Base-by-base conservation (phyloP, 2,797 vertebrate species). In the Lemur catta region DNA sequence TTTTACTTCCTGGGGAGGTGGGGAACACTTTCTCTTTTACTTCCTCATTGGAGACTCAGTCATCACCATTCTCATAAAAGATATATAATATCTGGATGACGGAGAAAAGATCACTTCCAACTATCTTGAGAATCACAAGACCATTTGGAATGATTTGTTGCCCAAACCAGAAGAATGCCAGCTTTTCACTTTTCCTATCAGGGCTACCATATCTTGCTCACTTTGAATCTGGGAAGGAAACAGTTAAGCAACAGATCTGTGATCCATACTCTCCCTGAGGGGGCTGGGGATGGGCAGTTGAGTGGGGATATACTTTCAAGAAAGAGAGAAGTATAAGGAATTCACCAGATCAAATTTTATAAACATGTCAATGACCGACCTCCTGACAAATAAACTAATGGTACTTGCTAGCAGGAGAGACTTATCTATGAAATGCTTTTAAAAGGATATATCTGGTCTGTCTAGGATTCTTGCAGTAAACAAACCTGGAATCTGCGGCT, bases 391-490 rank as follows among this genome's bases (percentile, higher is more conserved):
- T 78, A 93, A 57, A 80, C 35, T 48, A 71, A 76, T 38, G 69
- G 65, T 15, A 50, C 48, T 85, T 80, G 69, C 33, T 69, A 26
- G 63, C 41, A 43, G 72, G 30, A 90, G 30, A 63, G 48, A 17
- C 43, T 96, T 96, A 91, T 78, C 69, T 90, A 18, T 7, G 61
- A 84, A 94, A 91, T 90, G 67, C 48, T 94, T 80, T 75, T 33
- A 94, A 67, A 63, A 74, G 48, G 50, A 48, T 80, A 4, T 61
- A 38, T 65, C 61, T 93, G n/a, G 48, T 46, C n/a, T 63, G 43
- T 43, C 61, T 69, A 92, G 41, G 12, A 69, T 33, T 92, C 75
- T 79, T 61, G 46, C 30, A 15, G 76, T 80, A 85, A 94, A 94
- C 24, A 92, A 65, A 92, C 20, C 59, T 94, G 55, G 57, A 95